Evolutionary conservation across 2,113 vertebrate genomes (phyloP), one percentile per base, ranked within the genome.

Genomic region (Jaculus jaculus): DNA sequence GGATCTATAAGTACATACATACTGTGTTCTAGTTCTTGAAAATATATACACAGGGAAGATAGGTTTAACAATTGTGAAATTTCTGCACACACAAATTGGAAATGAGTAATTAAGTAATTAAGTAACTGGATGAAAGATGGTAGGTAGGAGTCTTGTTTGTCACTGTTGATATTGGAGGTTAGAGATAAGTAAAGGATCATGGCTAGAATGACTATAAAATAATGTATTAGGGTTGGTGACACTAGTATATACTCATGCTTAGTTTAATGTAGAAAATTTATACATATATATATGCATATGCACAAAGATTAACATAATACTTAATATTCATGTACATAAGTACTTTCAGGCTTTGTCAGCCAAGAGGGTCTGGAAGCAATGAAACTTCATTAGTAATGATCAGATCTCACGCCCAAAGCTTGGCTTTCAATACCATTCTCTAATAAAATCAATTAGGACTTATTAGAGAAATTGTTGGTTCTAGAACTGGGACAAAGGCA

Each of bases 11-110:
- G 12, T 39, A 11, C 20, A 18, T 58, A 16, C 17, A 15, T 2
- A 16, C 66, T 6, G 58, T n/a, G 24, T 15, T 54, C 54, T 3
- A 28, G 24, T 23, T 54, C 37, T 20, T 32, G 34, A 82, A 26
- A 2, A 18, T 42, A 24, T 81, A 21, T 51, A 13, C 17, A 26
- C 0, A 2, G 61, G 7, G 11, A 13, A n/a, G 54, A 1, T 3
- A n/a, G 26, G 42, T 10, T 10, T 79, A 79, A 23, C 37, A 63
- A 18, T 17, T 81, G 68, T 15, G 32, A 73, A 60, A 42, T 47
- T 30, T 32, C 79, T 24, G 17, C 6, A 24, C 5, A 3, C 20
- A 0, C 15, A 12, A 7, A 23, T 16, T 79, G 51, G 17, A 61
- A 69, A 61, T 13, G 69, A 65, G 23, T 47, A 47, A 47, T 47